Evolutionary conservation across 92 coral and sea anemone genomes (phyloP).

Genomic region (Zoanthus sociatus): DNA sequence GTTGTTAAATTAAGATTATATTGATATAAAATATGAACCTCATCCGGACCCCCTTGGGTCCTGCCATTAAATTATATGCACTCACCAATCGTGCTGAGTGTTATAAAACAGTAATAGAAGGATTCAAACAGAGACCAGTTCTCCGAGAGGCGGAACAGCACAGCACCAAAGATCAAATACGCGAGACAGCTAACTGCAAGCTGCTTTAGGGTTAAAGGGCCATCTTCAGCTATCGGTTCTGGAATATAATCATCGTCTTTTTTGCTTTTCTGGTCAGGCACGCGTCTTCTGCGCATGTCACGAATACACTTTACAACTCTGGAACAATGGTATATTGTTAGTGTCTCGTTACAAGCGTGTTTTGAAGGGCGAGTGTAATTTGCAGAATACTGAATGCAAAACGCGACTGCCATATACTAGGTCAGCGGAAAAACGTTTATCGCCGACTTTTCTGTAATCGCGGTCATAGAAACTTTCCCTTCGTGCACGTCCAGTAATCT

Average conservation of each 20-base stretch:
- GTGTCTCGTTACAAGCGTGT: neutral
- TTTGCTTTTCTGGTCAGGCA: slow-evolving; percentile 49
- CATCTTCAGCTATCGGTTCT: slow-evolving; percentile 22
- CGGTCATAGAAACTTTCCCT: no score
- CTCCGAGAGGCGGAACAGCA: slow-evolving; percentile 75
- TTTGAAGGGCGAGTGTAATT: no score
- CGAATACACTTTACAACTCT: slow-evolving; percentile 56
- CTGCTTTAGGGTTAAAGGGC: slow-evolving; percentile 49
- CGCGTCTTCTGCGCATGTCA: slow-evolving; percentile 57
- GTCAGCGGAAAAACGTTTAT: no score
- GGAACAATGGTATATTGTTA: slow-evolving; percentile 16
- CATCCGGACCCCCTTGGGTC: neutral
- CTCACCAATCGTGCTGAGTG: slow-evolving; percentile 83
- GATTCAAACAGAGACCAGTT: slow-evolving; percentile 83
- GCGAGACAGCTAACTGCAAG: slow-evolving; percentile 46
- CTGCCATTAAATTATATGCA: neutral
- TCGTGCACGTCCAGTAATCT: no score
- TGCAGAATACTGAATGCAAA: no score
- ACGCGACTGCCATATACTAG: no score
- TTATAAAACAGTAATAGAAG: slow-evolving; percentile 81
- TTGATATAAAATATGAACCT: no score
- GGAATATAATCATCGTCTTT: slow-evolving; percentile 62
- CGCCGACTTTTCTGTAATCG: no score
- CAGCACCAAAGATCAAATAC: slow-evolving; percentile 70
- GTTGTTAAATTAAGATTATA: no score